These are phyloP conservation scores for Aldrovandia affinis DNA, from an alignment of 2,797 vertebrate species.

Conservation along the genomic window DNA sequence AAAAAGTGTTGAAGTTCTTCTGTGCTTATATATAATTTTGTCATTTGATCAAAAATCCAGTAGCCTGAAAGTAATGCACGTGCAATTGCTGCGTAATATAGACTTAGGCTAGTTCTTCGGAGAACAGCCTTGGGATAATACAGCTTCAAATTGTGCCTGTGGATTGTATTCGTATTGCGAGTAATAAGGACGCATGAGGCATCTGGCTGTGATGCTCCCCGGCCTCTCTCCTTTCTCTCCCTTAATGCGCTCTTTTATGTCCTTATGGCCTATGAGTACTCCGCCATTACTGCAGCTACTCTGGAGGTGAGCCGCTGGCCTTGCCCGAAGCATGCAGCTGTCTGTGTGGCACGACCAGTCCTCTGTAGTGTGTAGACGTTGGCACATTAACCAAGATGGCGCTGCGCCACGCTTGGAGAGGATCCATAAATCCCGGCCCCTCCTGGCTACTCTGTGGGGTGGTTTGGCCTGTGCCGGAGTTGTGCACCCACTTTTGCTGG, in stretches of 20 bases:
- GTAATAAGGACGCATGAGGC: neutral
- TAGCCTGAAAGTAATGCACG: too few species aligned
- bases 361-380: neutral
- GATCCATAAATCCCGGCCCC: neutral
- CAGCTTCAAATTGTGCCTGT: neutral
- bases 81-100: neutral
- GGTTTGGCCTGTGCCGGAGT: neutral
- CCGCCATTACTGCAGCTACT: neutral
- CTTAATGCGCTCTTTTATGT: neutral
- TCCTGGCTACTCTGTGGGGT: neutral
- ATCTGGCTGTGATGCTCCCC: neutral
- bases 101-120: neutral
- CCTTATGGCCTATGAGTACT: neutral
- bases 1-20: too few species aligned
- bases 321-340: neutral
- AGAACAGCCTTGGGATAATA: neutral
- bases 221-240: neutral
- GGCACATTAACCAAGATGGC: neutral
- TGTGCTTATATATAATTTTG: too few species aligned
- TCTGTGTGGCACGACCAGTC: neutral
- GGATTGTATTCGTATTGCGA: neutral
- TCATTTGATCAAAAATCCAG: too few species aligned
- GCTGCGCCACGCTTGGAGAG: neutral
- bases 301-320: neutral
- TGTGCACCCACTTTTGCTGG: neutral